Evolutionary conservation across 2,113 vertebrate genomes (phyloP), one percentile per base, ranked within the genome.

Genomic region (Notothenia rossii): DNA sequence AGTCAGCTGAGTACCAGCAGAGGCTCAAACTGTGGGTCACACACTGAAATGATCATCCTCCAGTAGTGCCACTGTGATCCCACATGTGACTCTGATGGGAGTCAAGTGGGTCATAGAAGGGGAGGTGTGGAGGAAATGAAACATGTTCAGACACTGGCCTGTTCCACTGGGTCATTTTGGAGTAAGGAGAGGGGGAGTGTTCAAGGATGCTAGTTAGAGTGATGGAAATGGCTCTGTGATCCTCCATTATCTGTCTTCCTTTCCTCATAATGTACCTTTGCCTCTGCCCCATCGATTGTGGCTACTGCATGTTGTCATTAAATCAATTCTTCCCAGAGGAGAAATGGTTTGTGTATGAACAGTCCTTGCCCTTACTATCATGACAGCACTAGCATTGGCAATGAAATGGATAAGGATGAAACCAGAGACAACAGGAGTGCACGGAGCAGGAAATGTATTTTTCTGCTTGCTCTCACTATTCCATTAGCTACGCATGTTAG

Each of bases 261-360:
- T 88, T 93, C 85, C 91, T 92, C 92, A 92, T 94, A 93, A 94
- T 92, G 86, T 85, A 86, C 85, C 77, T 86, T 93, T 91, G 88
- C 90, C 82, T 93, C 90, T 83, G 84, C 87, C 50, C 83, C 92
- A 94, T 95, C 77, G 93, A 95, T 95, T 94, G 90, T 72, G 82
- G 92, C 85, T 88, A 91, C 82, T 79, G 91, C 83, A 91, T 82
- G 87, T 79, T 93, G 93, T 93, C 94, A 91, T 93, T 93, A 95
- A 94, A 95, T 95, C 94, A 93, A 94, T 95, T 91, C 85, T 90
- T 88, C 89, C 77, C 72, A 91, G 88, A 91, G 93, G 91, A 95
- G 87, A 90, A 94, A 94, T 93, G 90, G 84, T 94, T 93, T 94
- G 91, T 94, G 88, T 92, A 91, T 93, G 92, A 91, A 89, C 83